A percentile compares a stretch with the other conserved stretches of the same genome.
Evolutionary conservation across 2,797 vertebrate species (phyloP).

Genomic region (Sarcophilus harrisii): DNA sequence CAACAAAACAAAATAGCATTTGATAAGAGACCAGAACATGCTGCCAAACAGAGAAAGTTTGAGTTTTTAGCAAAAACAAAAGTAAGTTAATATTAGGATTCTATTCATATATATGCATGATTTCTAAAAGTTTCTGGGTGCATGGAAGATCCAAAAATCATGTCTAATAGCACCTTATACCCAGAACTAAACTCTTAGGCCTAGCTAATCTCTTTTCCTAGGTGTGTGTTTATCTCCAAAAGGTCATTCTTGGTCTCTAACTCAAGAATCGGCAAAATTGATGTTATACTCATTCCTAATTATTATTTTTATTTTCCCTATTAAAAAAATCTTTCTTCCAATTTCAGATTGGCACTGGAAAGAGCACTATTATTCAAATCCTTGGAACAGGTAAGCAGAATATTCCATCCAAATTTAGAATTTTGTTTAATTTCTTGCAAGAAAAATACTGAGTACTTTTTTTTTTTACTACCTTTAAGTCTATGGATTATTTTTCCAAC

Average conservation of each 20-base stretch:
- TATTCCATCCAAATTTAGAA: background rate
- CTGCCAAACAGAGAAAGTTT: conserved; percentile 38
- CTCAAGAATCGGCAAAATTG: background rate
- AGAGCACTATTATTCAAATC: background rate
- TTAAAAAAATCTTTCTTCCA: background rate
- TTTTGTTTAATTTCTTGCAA: background rate
- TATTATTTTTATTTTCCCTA: background rate
- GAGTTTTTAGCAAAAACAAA: conserved; percentile 46
- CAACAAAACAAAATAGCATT: conserved; percentile 45
- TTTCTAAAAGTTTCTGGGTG: conserved; percentile 40
- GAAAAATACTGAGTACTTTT: background rate
- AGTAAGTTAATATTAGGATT: background rate
- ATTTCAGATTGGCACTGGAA: background rate
- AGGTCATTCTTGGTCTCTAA: background rate
- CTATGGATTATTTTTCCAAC: background rate
- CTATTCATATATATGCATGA: conserved; percentile 31
- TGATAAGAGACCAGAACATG: conserved; percentile 36
- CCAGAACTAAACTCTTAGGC: background rate
- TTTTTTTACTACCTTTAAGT: background rate
- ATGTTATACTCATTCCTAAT: background rate
- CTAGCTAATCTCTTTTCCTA: background rate
- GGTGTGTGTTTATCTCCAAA: background rate
- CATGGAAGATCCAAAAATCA: conserved; percentile 40
- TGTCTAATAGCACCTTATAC: background rate
- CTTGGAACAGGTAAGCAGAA: background rate